These are phyloP conservation scores for Dryobota labecula DNA, from an alignment of 2,888 invertebrate species.

Conservation along the genomic window DNA sequence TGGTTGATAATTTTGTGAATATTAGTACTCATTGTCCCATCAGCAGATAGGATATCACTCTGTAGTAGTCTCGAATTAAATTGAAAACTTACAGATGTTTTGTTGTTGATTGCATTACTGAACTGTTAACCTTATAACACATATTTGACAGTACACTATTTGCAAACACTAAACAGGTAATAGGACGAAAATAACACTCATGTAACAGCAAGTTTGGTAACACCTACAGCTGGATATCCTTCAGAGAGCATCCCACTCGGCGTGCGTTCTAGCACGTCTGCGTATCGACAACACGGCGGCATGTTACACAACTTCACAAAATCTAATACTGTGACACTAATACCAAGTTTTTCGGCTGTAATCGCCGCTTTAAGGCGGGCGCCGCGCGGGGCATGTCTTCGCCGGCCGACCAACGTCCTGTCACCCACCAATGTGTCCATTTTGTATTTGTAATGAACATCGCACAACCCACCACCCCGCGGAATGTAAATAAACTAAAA, in stretches of 20 bases:
- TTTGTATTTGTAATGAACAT: constrained; percentile 83
- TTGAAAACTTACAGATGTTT: constrained; percentile 21
- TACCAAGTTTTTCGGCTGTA: constrained; percentile 61
- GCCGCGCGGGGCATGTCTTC: constrained; percentile 74
- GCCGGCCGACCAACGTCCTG: constrained; percentile 78
- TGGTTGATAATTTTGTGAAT: constrained; percentile 33
- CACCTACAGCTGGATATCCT: constrained; percentile 49
- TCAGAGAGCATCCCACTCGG: constrained; percentile 70
- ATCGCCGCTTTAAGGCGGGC: constrained; percentile 70
- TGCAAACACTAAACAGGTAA: constrained; percentile 64
- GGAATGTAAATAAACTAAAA: constrained; percentile 87
- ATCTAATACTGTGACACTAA: constrained; percentile 65
- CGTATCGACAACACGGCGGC: constrained; percentile 77
- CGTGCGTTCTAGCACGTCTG: constrained; percentile 73
- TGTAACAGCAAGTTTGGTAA: constrained; percentile 36
- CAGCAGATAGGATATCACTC: constrained; percentile 9
- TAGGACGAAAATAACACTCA: constrained; percentile 51
- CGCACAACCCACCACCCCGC: constrained; percentile 76
- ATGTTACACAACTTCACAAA: constrained; percentile 84
- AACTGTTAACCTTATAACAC: constrained; percentile 56
- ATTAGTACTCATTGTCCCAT: constrained; percentile 20
- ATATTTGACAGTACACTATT: constrained; percentile 65
- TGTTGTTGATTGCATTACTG: constrained; percentile 47
- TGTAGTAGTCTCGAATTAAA: constrained; percentile 10
- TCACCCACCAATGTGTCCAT: constrained; percentile 84